Evolutionary conservation across 2,113 vertebrate species (phyloP), one percentile per base, ranked within the genome.

Genomic region (Ellobius talpinus): DNA sequence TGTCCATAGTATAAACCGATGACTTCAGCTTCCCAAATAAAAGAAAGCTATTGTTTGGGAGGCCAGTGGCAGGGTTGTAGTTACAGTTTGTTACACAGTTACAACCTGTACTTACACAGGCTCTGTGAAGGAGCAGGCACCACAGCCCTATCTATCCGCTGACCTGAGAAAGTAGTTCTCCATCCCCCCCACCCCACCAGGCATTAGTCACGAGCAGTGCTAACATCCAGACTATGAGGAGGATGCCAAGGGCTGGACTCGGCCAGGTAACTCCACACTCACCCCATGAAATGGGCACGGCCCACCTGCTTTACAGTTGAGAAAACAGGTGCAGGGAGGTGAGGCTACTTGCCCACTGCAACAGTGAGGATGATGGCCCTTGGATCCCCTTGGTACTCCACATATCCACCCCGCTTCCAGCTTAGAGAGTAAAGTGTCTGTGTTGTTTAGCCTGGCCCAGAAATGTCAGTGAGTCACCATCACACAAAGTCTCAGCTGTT

Each of bases 401-500:
- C 5, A n/a, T 6, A 2, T 47, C 42, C n/a, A 13, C 5, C 10
- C 47, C 0, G 2, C 1, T 19, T 50, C 45, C 11, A 26, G 61
- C 85, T 1, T 66, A 16, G 66, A 66, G 79, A 66, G 76, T 68
- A 88, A 94, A 95, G 77, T 1, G 52, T 97, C 84, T 82, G 91
- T 96, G 97, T 98, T 98, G 95, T 90, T 95, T 97, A 47, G 13
- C 91, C 91, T 94, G 94, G 92, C 97, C 96, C 97, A 97, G 98
- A 98, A 98, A 98, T 98, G 98, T 96, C 98, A 97, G 79, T 70
- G 90, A 76, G 76, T 90, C 97, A 97, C 94, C 66, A 61, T 94
- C 98, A 98, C 98, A 99, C 98, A 98, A 98, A 98, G 98, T 98
- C 98, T 82, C 52, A 93, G 97, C 96, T 98, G 98, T 99, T 98